A percentile compares a stretch with the other conserved stretches of the same genome.
These are phyloP conservation scores for Sycon ciliatum DNA, from an alignment of 37 sponge, comb jelly and placozoan species.

Conservation along the genomic window DNA sequence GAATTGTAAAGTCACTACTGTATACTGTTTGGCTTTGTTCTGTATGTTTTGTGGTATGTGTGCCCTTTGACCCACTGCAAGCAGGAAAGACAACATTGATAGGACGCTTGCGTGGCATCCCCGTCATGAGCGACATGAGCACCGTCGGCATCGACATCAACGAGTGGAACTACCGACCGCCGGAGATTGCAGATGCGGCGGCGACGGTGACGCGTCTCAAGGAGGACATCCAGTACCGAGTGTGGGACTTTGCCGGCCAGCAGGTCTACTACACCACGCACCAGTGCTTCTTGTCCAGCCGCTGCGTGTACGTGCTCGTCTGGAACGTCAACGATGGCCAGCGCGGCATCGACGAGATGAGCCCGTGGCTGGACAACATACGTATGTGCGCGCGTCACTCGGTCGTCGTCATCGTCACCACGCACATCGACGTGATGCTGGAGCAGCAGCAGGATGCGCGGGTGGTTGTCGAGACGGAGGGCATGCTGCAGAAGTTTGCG, in stretches of 20 bases:
- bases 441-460: conserved; percentile 19
- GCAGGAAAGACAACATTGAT: conserved; percentile 87
- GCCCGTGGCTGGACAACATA: conserved; percentile 85
- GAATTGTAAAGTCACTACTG: too few species aligned
- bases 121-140: conserved; percentile 17
- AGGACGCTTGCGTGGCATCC: conserved; percentile 40
- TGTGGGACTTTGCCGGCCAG: conserved; percentile 95
- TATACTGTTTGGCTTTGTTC: too few species aligned
- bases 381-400: conserved; percentile 69
- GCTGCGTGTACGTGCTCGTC: conserved; percentile 77
- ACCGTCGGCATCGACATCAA: conserved; percentile 76
- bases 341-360: conserved; percentile 60
- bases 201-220: not conserved
- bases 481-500: conserved; percentile 14
- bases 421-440: conserved; percentile 62
- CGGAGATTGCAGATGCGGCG: not conserved
- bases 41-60: too few species aligned
- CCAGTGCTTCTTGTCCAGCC: conserved; percentile 87
- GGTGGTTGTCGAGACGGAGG: conserved; percentile 36
- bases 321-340: conserved; percentile 68
- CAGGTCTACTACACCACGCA: conserved; percentile 90
- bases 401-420: conserved; percentile 71
- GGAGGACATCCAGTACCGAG: conserved; percentile 56
- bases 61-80: too few species aligned
- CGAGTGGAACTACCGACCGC: conserved; percentile 49